Base-by-base conservation (phyloP, 2,888 invertebrate genomes). In the Myopa tessellatipennis region DNA sequence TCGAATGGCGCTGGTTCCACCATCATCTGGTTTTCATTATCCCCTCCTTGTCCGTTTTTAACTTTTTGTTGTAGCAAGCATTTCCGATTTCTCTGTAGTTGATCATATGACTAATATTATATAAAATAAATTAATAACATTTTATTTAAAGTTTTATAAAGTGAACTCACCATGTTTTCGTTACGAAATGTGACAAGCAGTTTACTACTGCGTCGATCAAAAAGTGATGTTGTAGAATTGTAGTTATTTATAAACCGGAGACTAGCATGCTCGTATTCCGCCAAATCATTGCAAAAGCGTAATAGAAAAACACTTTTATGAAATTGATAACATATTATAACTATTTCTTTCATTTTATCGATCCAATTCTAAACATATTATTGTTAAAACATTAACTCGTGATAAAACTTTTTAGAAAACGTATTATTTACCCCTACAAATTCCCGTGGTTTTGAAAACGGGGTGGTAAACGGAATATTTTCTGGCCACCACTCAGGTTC, bases 121-220 rank as follows among this genome's bases (percentile, higher is more conserved):
- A 71, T 26, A 26, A 70, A 7, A 58, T 26, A 26, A 26, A 61
- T 18, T 5, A 61, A 14, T 14, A 58, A 58, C 12, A 58, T 58
- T 14, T 12, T 18, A n/a, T 61, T 26, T 61, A 58, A 58, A 38
- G n/a, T 70, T 50, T 34, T 26, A n/a, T 12, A 58, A 1, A 18
- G 18, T 60, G 52, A 14, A 80, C 87, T 91, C 85, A 92, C 92
- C 90, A 93, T 91, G 85, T 94, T 94, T 85, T 94, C 94, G 89
- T 94, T 94, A 71, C 94, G 91, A 89, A 94, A 94, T 80, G 94
- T 94, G 34, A 94, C 94, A 78, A 94, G 87, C 50, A 94, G 90
- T 83, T 92, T 92, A 79, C 92, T 92, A 80, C 91, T 92, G 71
- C 91, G 91, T 83, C 92, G 90, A 86, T 93, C 92, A 83, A 92